phyloP scores from a whole-genome alignment of 2,888 invertebrate genomes.

The Salpingus planirostris region DNA sequence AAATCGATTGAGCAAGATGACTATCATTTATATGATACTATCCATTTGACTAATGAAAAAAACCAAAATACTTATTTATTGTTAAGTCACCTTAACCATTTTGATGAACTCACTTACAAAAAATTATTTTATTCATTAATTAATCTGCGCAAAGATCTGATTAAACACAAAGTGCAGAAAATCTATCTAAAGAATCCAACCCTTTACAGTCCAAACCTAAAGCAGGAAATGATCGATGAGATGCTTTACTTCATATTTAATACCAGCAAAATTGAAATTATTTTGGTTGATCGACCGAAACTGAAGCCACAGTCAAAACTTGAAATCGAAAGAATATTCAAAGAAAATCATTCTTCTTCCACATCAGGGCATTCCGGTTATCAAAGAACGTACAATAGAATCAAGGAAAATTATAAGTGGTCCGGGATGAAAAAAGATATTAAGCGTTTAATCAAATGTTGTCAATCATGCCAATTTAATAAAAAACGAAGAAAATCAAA shows the following conservation, averaged over 20 bases:
- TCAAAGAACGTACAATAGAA: conserved; percentile 5
- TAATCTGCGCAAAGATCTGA: no score
- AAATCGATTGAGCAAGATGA: background rate
- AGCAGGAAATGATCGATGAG: conserved; percentile 6
- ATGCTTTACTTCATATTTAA: conserved; percentile 5
- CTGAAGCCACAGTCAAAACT: conserved; percentile 2
- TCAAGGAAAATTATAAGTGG: conserved; percentile 7
- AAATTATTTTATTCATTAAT: no score
- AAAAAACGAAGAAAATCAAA: conserved; percentile 1
- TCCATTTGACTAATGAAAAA: background rate
- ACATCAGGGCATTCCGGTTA: conserved; percentile 6
- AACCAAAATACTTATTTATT: background rate
- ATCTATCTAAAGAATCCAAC: conserved; percentile 12
- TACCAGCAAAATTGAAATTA: conserved; percentile 1
- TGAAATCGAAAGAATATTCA: conserved; percentile 7
- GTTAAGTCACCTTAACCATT: background rate
- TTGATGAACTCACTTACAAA: no score
- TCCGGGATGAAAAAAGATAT: conserved; percentile 4
- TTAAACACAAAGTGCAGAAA: conserved; percentile 2
- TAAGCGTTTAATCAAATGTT: background rate
- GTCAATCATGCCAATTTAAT: conserved; percentile 2
- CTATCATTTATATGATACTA: conserved; percentile 1
- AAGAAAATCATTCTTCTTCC: conserved; percentile 6
- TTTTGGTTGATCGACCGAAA: conserved; percentile 1
- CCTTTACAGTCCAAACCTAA: conserved; percentile 4